phyloP scores from a whole-genome alignment of 2,888 invertebrate species.

The Eledona agricola region DNA sequence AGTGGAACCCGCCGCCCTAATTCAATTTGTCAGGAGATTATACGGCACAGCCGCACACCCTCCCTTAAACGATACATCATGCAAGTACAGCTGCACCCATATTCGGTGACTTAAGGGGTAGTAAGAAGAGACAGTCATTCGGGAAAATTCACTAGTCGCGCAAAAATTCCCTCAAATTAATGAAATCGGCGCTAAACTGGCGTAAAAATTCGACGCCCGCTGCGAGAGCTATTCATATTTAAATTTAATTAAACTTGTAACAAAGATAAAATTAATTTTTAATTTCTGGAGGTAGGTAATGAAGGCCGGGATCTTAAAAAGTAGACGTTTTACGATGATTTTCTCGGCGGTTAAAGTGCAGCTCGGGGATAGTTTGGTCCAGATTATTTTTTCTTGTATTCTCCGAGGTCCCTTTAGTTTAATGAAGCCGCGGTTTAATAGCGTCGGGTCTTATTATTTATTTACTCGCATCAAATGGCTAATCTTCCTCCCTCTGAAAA shows the following conservation, averaged over 20 bases:
- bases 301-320: conserved; percentile 53
- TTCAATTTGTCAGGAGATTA: conserved; percentile 66
- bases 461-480: conserved; percentile 55
- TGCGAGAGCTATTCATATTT: conserved; percentile 56
- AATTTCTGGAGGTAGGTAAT: conserved; percentile 59
- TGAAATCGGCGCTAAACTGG: conserved; percentile 29
- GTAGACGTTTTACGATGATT: conserved; percentile 55
- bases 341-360: conserved; percentile 53
- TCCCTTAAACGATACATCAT: conserved; percentile 62
- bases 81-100: conserved; percentile 55
- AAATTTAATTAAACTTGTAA: conserved; percentile 63
- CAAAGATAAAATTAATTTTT: conserved; percentile 64
- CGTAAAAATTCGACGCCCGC: conserved; percentile 55
- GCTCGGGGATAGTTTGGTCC: conserved; percentile 57
- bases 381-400: conserved; percentile 61
- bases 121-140: conserved; percentile 43
- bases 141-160: conserved; percentile 39
- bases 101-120: conserved; percentile 47
- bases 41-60: conserved; percentile 62
- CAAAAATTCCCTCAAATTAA: conserved; percentile 33
- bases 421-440: conserved; percentile 60
- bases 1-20: conserved; percentile 60
- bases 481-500: conserved; percentile 35
- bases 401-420: conserved; percentile 60
- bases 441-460: conserved; percentile 54